These are phyloP conservation scores for Enteromius mattozi DNA, from an alignment of 2,797 vertebrate genomes.

Conservation along the genomic window DNA sequence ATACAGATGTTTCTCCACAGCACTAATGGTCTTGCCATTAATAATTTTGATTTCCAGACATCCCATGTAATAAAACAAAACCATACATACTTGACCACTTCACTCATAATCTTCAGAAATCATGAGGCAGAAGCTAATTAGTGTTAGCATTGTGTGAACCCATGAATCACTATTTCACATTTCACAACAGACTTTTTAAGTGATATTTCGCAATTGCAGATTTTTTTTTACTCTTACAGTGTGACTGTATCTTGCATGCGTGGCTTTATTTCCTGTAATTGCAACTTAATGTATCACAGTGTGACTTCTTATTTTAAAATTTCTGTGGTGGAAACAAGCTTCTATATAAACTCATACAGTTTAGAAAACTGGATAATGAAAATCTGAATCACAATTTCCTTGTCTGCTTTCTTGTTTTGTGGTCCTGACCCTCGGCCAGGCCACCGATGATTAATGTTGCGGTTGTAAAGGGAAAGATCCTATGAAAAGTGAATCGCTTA, in stretches of 20 bases:
- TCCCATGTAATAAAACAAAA: not conserved
- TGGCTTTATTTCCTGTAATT: not conserved
- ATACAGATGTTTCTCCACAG: not conserved
- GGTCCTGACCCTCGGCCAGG: conserved; percentile 17
- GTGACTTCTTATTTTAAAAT: too few relatives aligned
- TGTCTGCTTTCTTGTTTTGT: conserved; percentile 21
- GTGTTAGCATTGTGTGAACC: not conserved
- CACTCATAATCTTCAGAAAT: not conserved
- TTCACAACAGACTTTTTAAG: not conserved
- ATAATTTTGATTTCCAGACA: not conserved
- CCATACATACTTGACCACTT: not conserved
- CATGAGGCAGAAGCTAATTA: not conserved
- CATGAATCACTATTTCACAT: not conserved
- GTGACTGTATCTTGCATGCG: not conserved
- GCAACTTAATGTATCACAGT: not conserved
- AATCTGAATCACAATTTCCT: conserved; percentile 21
- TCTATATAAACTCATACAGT: not conserved
- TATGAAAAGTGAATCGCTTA: conserved; percentile 17
- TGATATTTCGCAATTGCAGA: not conserved
- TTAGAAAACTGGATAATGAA: not conserved
- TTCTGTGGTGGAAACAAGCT: not conserved
- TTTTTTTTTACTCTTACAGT: not conserved
- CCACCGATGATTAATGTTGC: conserved; percentile 27
- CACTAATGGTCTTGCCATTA: conserved; percentile 30
- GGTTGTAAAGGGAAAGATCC: conserved; percentile 6